These are phyloP conservation scores for Sminthurinus aureus DNA, from an alignment of 2,888 invertebrate species.

Conservation along the genomic window DNA sequence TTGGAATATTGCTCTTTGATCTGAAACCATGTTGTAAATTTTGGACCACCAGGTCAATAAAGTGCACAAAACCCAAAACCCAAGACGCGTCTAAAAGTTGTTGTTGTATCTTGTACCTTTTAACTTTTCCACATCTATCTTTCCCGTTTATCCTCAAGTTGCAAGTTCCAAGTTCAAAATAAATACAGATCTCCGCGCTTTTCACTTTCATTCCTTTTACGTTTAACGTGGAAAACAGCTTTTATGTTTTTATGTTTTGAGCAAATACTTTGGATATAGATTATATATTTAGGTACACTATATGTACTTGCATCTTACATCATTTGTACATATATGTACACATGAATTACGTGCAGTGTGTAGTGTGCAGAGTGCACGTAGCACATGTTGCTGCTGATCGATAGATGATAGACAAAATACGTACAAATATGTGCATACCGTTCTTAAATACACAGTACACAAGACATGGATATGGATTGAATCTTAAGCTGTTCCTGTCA, in stretches of 20 bases:
- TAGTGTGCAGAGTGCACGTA: neutral
- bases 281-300: neutral
- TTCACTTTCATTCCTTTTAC: too few relatives aligned
- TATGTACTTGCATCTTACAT: neutral
- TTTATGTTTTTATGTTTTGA: too few relatives aligned
- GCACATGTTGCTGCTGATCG: neutral
- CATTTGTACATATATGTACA: neutral
- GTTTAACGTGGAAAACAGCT: too few relatives aligned
- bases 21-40: too few relatives aligned
- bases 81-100: too few relatives aligned
- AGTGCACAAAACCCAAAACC: too few relatives aligned
- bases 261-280: neutral
- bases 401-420: neutral
- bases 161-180: too few relatives aligned
- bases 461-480: neutral
- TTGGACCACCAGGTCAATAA: too few relatives aligned
- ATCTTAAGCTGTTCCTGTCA: neutral
- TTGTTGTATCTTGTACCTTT: too few relatives aligned
- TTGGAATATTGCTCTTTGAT: neutral
- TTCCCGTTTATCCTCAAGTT: too few relatives aligned
- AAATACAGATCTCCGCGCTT: too few relatives aligned
- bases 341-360: neutral
- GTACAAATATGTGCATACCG: neutral
- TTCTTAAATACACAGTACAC: neutral
- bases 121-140: too few relatives aligned